Evolutionary conservation across 2,888 invertebrate species (phyloP), one percentile per base, ranked within the genome.

Genomic region (Lypha dubia): DNA sequence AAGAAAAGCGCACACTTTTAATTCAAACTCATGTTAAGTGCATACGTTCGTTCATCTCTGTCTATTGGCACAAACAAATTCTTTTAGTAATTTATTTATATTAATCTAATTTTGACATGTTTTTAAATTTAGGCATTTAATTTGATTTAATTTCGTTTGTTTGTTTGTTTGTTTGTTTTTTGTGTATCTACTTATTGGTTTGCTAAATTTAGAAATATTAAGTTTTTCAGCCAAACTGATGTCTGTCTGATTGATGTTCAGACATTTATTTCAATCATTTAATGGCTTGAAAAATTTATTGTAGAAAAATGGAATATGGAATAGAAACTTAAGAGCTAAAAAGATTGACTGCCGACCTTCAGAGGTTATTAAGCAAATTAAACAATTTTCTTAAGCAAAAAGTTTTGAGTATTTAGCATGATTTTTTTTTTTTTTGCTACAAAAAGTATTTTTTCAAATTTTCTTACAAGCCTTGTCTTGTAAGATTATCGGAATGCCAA

Each of bases 21-120:
- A 38, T 32, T 3, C 15, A 35, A 46, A 75, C 13, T 32, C 7
- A 44, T 15, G 51, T 22, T 15, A 6, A 9, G 13, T 35, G 24
- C 51, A 17, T 17, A 53, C 56, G 53, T 70, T 6, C 56, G 41
- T 62, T 6, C 22, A 32, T 11, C n/a, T n/a, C n/a, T n/a, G n/a
- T n/a, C 5, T 22, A 46, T 74, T 70, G 75, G 62, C 75, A 56
- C 17, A 38, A 22, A 56, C 15, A 63, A 62, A 63, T 70, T 68
- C 46, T 49, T n/a, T 56, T 63, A 49, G 49, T 51, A 51, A 76
- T 76, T 75, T 70, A 70, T 76, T 82, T 76, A 71, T 73, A n/a
- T 58, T 79, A 38, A 70, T 46, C 38, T 56, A 58, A 82, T 46
- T 82, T 65, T 70, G 70, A 38, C 75, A 63, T 80, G 73, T 74